Percentiles rank a stretch among this genome's conserved stretches.
Evolutionary conservation across 2,797 vertebrate species (phyloP).

Genomic region (Oreochromis mossambicus): DNA sequence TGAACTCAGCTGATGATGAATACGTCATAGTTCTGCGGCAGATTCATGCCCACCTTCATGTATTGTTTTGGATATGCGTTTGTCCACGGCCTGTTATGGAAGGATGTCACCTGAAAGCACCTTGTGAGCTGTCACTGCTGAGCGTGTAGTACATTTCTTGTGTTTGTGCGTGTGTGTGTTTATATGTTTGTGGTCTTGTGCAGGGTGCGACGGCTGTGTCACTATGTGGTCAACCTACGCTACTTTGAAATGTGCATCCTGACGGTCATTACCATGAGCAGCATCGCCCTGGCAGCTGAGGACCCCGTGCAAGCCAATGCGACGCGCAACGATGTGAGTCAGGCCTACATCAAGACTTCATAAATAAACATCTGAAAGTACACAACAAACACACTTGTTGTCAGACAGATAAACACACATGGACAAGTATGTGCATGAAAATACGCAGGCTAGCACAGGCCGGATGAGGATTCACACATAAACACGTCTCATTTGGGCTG

Average conservation of each 20-base stretch:
- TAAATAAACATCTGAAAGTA: constrained; percentile 8
- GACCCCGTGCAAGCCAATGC: constrained; percentile 89
- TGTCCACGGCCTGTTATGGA: not conserved
- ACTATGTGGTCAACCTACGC: constrained; percentile 93
- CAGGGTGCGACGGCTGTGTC: constrained; percentile 91
- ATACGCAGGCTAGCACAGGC: not conserved
- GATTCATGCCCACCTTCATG: not conserved
- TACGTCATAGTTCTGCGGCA: not conserved
- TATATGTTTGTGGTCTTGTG: constrained; percentile 18
- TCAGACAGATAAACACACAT: not conserved
- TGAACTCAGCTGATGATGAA: not conserved
- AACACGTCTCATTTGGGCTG: not conserved
- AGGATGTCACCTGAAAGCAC: not conserved
- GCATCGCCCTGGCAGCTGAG: constrained; percentile 94
- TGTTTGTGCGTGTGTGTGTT: not conserved
- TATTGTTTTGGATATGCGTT: not conserved
- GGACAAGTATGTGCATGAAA: not conserved
- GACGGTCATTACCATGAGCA: constrained; percentile 94
- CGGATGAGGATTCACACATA: not conserved
- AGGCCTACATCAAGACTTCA: not conserved
- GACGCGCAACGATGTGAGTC: constrained; percentile 88
- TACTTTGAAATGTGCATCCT: constrained; percentile 99
- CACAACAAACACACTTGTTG: not conserved
- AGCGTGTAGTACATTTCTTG: not conserved
- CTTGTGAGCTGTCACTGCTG: not conserved